Base-by-base conservation (phyloP, 1,140 invertebrate genomes). In the Hestina assimilis region DNA sequence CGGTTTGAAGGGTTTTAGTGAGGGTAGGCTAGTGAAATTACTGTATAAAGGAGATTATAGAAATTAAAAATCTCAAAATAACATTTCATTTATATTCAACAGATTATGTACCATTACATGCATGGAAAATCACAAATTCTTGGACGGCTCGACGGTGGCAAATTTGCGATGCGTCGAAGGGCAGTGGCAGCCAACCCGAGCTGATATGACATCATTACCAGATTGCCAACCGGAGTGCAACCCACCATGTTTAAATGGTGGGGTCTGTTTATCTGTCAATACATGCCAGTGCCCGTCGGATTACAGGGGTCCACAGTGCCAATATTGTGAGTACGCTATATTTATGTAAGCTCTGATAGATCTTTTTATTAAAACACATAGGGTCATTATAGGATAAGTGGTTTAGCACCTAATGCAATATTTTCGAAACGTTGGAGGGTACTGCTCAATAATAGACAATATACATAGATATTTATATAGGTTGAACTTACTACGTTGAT, bases 191-290 rank as follows among this genome's bases (percentile, higher is more conserved):
- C 91, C 93, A 0, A 83, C 86, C 0, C 84, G 90, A n/a, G 52
- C 80, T 1, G 90, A 92, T 28, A 92, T 92, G 87, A 70, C 81
- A 0, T 78, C 88, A 0, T 79, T 94, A 19, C 92, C 93, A 0
- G 90, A 94, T 72, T 95, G 93, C 66, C 64, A 89, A 84, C 90
- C 94, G 1, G 90, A 92, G 17, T 96, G 95, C 65, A 70, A 90
- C 45, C 95, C 95, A 1, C 89, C 92, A 0, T 96, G 95, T 71
- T 55, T 90, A 48, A 96, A 96, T 69, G 94, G 93, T 4, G 95
- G 95, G 0, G 90, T 91, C 33, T 97, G 95, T 80, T 81, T 96
- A 0, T 90, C 92, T 0, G 89, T 92, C 6, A 94, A 96, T 75
- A 85, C 91, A 1, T 97, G 95, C 51, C 92, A 95, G 59, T 97